These are phyloP conservation scores for Numenius arquata DNA, from an alignment of 2,113 vertebrate genomes.

Conservation along the genomic window DNA sequence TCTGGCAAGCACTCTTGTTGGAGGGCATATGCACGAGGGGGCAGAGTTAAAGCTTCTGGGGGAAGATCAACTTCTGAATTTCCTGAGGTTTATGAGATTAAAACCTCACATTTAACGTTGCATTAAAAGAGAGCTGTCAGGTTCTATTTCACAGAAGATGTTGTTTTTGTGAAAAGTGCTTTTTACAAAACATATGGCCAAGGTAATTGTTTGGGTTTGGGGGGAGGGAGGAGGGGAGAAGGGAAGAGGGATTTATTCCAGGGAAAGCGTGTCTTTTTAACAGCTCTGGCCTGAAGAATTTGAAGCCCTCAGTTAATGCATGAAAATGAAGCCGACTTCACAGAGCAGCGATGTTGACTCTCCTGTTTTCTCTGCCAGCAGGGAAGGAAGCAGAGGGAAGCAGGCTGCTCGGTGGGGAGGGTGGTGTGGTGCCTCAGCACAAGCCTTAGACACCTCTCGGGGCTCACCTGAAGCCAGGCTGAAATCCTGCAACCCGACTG, in stretches of 20 bases:
- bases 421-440: rapidly evolving
- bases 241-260: not conserved
- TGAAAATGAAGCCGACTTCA: not conserved
- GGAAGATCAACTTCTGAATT: constrained; percentile 24
- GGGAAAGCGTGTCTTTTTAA: not conserved
- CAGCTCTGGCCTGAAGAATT: constrained; percentile 10
- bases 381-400: not conserved
- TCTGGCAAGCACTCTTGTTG: not conserved
- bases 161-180: not conserved
- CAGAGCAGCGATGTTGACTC: rapidly evolving
- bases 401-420: not conserved
- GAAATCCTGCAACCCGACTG: not conserved
- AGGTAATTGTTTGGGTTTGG: constrained; percentile 26
- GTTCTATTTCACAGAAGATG: constrained; percentile 35
- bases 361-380: not conserved
- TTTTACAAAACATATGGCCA: constrained; percentile 49
- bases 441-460: not conserved
- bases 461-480: not conserved
- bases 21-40: not conserved
- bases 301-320: not conserved
- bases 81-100: constrained; percentile 56
- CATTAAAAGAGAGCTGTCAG: constrained; percentile 48
- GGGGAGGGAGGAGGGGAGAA: not conserved
- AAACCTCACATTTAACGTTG: not conserved
- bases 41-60: constrained; percentile 41